These are phyloP conservation scores for Spatula clypeata DNA, from an alignment of 2,797 vertebrate genomes.

Conservation along the genomic window DNA sequence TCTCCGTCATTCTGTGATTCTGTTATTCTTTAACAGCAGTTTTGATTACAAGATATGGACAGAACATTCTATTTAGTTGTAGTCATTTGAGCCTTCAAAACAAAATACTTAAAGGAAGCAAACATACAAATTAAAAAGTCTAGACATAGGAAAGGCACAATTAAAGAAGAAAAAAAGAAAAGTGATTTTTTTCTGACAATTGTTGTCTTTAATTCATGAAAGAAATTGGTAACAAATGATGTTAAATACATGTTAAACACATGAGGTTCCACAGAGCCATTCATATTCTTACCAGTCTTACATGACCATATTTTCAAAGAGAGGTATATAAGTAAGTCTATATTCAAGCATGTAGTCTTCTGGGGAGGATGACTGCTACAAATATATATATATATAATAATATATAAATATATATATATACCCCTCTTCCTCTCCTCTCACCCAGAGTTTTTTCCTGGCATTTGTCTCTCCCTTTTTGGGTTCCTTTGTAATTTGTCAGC, in stretches of 20 bases:
- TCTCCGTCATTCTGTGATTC: too few relatives aligned
- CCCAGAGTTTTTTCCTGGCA: not conserved
- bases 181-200: not conserved
- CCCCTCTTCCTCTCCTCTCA: not conserved
- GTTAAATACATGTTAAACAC: not conserved
- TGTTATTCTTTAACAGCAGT: not conserved
- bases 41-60: not conserved
- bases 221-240: not conserved
- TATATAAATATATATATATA: too few relatives aligned
- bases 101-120: not conserved
- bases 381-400: too few relatives aligned
- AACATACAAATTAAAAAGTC: rapidly evolving
- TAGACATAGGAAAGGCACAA: rapidly evolving
- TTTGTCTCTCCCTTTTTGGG: not conserved
- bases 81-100: not conserved
- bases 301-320: not conserved
- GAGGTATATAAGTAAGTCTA: not conserved
- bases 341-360: not conserved
- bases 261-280: not conserved
- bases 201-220: not conserved
- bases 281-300: not conserved
- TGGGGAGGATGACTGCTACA: not conserved
- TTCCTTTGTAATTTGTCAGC: not conserved
- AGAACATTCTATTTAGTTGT: not conserved
- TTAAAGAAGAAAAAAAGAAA: not conserved